phyloP scores from a whole-genome alignment of 2,888 invertebrate species.

The Eilema griseolum region DNA sequence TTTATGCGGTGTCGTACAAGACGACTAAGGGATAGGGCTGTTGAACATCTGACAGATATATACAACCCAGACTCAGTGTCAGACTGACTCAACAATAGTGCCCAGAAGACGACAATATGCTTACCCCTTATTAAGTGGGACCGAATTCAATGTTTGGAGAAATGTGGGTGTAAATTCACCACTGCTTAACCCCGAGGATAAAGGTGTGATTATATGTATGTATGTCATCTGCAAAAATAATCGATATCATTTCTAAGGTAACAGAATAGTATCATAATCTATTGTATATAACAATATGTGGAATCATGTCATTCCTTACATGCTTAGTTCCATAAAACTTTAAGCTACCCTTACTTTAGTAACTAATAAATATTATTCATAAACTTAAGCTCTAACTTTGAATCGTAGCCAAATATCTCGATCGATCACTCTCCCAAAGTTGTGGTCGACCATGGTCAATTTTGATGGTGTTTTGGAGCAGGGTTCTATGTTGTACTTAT shows the following conservation, averaged over 20 bases:
- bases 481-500: constrained; percentile 64
- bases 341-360: not conserved
- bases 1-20: too few species aligned
- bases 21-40: too few species aligned
- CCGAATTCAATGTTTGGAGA: too few species aligned
- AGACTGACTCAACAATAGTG: too few species aligned
- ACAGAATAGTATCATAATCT: not conserved
- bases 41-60: too few species aligned
- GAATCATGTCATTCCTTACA: not conserved
- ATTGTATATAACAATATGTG: not conserved
- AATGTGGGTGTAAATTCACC: too few species aligned
- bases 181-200: too few species aligned
- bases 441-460: constrained; percentile 66
- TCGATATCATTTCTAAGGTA: not conserved
- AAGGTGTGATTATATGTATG: too few species aligned
- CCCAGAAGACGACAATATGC: too few species aligned
- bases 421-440: constrained; percentile 70
- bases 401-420: constrained; percentile 74
- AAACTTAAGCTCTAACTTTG: constrained; percentile 44
- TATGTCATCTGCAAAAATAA: too few species aligned
- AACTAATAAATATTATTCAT: not conserved
- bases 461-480: constrained; percentile 63
- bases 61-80: too few species aligned
- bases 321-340: not conserved
- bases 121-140: too few species aligned